phyloP scores from a whole-genome alignment of 2,113 vertebrate genomes.

The Malaclemys terrapin region DNA sequence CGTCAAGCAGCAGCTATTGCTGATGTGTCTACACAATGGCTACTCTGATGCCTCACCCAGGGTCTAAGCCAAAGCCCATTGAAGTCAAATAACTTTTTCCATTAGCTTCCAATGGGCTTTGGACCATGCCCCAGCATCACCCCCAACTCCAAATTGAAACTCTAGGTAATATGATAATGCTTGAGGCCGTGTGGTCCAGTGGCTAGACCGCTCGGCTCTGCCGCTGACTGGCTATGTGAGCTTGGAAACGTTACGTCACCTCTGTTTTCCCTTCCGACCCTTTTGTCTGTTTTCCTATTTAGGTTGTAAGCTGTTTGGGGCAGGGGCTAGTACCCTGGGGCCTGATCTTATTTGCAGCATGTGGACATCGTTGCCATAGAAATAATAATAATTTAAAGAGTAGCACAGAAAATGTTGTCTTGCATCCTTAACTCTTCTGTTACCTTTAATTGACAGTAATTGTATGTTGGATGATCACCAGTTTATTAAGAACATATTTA shows the following conservation, averaged over 20 bases:
- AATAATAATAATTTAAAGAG: background rate
- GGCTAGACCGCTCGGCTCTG: background rate
- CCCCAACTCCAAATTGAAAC: background rate
- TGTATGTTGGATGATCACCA: slow-evolving; percentile 70
- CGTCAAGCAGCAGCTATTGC: background rate
- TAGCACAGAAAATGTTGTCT: background rate
- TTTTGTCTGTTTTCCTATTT: background rate
- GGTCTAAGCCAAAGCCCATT: background rate
- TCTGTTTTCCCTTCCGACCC: background rate
- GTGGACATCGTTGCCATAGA: background rate
- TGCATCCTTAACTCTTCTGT: slow-evolving; percentile 41
- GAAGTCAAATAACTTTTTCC: background rate
- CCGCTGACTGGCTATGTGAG: background rate
- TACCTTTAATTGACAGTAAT: slow-evolving; percentile 49
- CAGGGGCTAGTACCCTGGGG: background rate
- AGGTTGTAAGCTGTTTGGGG: background rate
- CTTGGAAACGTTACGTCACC: background rate
- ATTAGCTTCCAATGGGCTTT: background rate
- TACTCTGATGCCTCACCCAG: background rate
- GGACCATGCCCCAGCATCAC: background rate
- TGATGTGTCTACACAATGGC: background rate
- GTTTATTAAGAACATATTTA: slow-evolving; percentile 78
- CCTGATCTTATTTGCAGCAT: background rate
- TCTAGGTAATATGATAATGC: background rate
- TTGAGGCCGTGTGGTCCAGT: background rate